Percentiles rank a stretch among this genome's conserved stretches.
phyloP scores from a whole-genome alignment of 2,797 vertebrate genomes.

The Falco cherrug region DNA sequence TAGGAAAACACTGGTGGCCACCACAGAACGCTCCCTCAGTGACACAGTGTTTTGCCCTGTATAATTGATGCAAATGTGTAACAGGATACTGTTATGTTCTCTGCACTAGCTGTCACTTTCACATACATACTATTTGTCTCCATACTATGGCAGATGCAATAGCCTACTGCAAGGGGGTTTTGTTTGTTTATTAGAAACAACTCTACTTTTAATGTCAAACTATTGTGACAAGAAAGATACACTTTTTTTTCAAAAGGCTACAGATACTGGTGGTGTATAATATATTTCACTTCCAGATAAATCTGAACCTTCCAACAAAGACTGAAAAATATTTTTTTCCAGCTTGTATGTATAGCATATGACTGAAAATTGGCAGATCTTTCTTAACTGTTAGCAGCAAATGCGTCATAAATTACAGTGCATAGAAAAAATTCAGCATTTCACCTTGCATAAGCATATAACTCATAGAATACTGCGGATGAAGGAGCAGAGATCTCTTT shows the following conservation, averaged over 20 bases:
- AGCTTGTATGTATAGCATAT: neutral
- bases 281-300: neutral
- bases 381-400: neutral
- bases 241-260: neutral
- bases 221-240: neutral
- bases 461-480: constrained; percentile 17
- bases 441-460: constrained; percentile 40
- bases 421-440: constrained; percentile 20
- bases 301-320: neutral
- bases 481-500: neutral
- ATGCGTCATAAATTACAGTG: neutral
- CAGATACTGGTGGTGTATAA: neutral
- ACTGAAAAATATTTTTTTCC: neutral
- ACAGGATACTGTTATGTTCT: constrained; percentile 54
- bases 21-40: constrained; percentile 50
- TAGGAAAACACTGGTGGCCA: constrained; percentile 73
- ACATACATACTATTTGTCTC: constrained; percentile 40
- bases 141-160: neutral
- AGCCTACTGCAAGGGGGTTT: neutral
- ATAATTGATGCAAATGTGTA: constrained; percentile 70
- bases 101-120: constrained; percentile 66
- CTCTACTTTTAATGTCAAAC: neutral
- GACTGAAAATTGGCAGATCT: neutral
- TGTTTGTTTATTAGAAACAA: neutral
- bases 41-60: constrained; percentile 54